These are phyloP conservation scores for Chrysotoxum bicinctum DNA, from an alignment of 2,888 invertebrate species.

Conservation along the genomic window DNA sequence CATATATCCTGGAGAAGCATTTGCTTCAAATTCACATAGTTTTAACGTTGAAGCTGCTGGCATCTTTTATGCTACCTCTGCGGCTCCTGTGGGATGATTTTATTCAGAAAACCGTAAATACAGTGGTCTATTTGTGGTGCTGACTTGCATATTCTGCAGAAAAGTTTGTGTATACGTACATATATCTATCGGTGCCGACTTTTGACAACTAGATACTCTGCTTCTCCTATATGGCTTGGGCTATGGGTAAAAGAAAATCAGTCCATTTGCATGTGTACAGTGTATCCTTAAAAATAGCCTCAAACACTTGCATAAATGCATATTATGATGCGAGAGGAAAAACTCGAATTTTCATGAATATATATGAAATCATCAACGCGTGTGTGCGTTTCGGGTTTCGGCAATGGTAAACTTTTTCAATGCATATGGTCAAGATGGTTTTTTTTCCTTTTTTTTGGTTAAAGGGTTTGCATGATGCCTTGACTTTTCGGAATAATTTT, in stretches of 20 bases:
- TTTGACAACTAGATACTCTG: slow-evolving; percentile 34
- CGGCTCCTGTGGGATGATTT: slow-evolving; percentile 27
- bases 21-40: neutral
- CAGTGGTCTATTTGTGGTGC: slow-evolving; percentile 54
- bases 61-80: neutral
- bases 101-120: slow-evolving; percentile 49
- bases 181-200: slow-evolving; percentile 34
- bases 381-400: slow-evolving; percentile 5
- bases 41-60: neutral
- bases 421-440: slow-evolving; percentile 60
- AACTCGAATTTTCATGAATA: slow-evolving; percentile 65
- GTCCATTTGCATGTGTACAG: neutral
- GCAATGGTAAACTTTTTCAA: slow-evolving; percentile 58
- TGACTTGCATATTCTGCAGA: slow-evolving; percentile 34
- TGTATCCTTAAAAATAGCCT: slow-evolving; percentile 23
- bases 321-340: slow-evolving; percentile 34
- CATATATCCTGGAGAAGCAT: neutral
- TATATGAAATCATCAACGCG: slow-evolving; percentile 65
- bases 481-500: slow-evolving; percentile 50
- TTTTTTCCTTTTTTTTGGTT: slow-evolving; percentile 22
- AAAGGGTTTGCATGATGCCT: slow-evolving; percentile 37
- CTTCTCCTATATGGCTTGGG: neutral
- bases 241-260: neutral
- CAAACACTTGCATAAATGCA: slow-evolving; percentile 67
- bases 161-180: slow-evolving; percentile 53